Evolutionary conservation across 2,888 invertebrate species (phyloP), one percentile per base, ranked within the genome.

Genomic region (Cynaeus angustus): DNA sequence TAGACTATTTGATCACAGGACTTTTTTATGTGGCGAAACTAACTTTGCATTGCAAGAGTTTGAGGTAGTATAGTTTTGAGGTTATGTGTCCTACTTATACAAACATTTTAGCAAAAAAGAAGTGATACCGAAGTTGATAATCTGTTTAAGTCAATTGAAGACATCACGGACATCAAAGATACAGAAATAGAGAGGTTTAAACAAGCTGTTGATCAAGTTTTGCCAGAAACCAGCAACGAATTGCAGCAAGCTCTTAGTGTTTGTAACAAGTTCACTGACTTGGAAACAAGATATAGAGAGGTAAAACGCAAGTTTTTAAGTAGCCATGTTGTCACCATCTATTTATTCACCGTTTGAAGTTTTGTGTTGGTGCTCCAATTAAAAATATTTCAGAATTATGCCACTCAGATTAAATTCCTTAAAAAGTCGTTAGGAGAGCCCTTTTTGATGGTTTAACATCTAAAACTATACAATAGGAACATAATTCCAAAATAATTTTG

Each of bases 1-100:
- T 78, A 89, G 96, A 81, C 86, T 96, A 68, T 94, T 96, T 86
- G 95, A 96, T 85, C 96, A 96, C 81, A 90, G 92, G 73, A 93
- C 94, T 33, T 94, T 96, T 83, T 84, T 96, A 68, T 93, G 91
- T 85, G 95, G 94, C 94, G 87, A 84, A 41, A 92, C 96, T 74
- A 92, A 91, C 76, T 92, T 90, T 83, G 92, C 94, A 86, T 84
- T 95, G 3, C 91, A 91, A 75, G 95, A 96, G 83, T 96, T 96
- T 86, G 95, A 96, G 90, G 37, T 45, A 45, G 6, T 38, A 10
- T 13, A 67, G 71, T 59, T 72, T 72, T 75, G 48, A 73, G 75
- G 73, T 77, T 78, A 75, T 71, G 12, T 58, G 55, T 14, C 50
- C 72, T 71, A 53, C 52, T 66, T 50, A 58, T 61, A 58, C 41